phyloP scores from a whole-genome alignment of 2,113 vertebrate species.

The Leucoraja erinaceus region DNA sequence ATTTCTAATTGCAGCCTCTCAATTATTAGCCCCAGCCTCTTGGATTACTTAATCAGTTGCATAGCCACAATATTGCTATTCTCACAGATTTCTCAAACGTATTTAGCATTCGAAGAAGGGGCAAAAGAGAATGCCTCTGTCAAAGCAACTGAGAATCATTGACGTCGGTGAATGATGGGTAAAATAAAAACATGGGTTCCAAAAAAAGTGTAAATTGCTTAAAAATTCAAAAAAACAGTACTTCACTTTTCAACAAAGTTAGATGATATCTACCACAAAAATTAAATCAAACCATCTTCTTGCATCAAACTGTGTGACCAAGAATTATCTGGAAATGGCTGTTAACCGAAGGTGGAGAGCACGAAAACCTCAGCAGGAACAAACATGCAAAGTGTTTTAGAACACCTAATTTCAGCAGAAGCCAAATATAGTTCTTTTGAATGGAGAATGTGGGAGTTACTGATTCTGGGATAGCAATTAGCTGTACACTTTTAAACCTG shows the following conservation, averaged over 20 bases:
- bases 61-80: background rate
- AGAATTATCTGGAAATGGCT: background rate
- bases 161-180: background rate
- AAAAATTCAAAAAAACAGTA: background rate
- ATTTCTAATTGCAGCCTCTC: background rate
- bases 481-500: background rate
- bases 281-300: background rate
- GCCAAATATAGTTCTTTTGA: background rate
- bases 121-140: background rate
- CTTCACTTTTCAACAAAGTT: background rate
- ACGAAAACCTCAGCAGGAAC: background rate
- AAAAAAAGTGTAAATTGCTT: background rate
- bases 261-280: background rate
- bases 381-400: background rate
- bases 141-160: background rate
- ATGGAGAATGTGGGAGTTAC: background rate
- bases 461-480: conserved; percentile 1
- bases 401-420: background rate
- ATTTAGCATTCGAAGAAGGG: background rate
- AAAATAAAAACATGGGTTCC: background rate
- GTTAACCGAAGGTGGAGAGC: background rate
- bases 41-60: background rate
- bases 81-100: background rate
- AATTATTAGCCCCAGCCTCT: background rate
- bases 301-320: background rate